Conservation (phyloP, 2,797 vertebrate genomes). For the Rhinella marina region DNA sequence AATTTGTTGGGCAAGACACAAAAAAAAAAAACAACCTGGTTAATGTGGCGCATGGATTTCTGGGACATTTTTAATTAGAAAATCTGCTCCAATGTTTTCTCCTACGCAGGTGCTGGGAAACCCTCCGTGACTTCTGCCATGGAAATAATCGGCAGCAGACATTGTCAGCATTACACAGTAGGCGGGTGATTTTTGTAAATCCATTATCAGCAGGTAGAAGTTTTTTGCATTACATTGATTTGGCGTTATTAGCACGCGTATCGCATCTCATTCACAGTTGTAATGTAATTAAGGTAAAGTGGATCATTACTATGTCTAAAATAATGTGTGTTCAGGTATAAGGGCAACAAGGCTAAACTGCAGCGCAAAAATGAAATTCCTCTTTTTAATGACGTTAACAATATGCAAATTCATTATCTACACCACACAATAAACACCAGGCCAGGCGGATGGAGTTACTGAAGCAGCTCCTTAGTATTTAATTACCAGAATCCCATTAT, state of each 20-base stretch:
- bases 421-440: constrained; percentile 52
- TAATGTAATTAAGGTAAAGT: constrained; percentile 32
- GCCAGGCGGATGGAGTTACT: constrained; percentile 57
- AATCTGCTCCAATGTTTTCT: too few species aligned
- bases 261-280: constrained; percentile 20
- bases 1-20: too few species aligned
- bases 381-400: constrained; percentile 19
- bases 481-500: constrained; percentile 64
- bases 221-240: background rate
- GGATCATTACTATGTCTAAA: constrained; percentile 15
- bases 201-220: background rate
- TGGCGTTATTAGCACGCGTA: background rate
- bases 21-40: too few species aligned
- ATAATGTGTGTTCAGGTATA: constrained; percentile 26
- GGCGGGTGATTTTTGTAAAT: background rate
- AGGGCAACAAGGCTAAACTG: constrained; percentile 15
- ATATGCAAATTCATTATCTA: constrained; percentile 58
- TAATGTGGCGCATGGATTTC: too few species aligned
- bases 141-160: background rate
- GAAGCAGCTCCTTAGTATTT: constrained; percentile 60
- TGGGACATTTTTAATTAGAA: too few species aligned
- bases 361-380: constrained; percentile 33
- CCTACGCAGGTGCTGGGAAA: too few species aligned
- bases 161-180: background rate
- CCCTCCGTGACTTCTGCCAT: background rate